These are phyloP conservation scores for Epinephelus moara DNA, from an alignment of 2,113 vertebrate species.

Conservation along the genomic window DNA sequence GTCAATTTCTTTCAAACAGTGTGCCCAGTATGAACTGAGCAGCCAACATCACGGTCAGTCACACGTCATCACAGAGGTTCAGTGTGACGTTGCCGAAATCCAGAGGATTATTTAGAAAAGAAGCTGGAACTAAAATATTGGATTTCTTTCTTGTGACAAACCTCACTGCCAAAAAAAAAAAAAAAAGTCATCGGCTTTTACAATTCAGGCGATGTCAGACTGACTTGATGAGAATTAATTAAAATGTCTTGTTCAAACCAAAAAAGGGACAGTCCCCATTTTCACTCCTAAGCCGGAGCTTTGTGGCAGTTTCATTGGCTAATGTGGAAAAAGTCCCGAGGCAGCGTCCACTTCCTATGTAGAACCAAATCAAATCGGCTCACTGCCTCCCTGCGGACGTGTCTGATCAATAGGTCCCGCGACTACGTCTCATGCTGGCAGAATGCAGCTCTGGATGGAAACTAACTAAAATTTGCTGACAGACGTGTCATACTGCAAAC, in stretches of 20 bases:
- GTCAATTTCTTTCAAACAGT: constrained; percentile 63
- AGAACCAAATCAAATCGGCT: constrained; percentile 81
- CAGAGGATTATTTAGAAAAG: constrained; percentile 8
- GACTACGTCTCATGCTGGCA: constrained; percentile 63
- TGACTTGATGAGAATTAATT: background rate
- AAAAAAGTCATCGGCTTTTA: background rate
- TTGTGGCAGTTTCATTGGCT: constrained; percentile 75
- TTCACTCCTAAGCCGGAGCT: constrained; percentile 40
- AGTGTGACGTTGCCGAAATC: background rate
- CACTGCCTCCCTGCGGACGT: constrained; percentile 66
- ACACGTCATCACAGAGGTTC: background rate
- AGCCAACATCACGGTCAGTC: background rate
- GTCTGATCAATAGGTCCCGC: constrained; percentile 75
- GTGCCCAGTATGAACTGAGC: constrained; percentile 10
- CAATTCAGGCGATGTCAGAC: background rate
- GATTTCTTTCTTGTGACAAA: background rate
- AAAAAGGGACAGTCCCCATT: constrained; percentile 14
- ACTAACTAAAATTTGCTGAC: constrained; percentile 51
- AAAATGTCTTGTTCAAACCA: background rate
- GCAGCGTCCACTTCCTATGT: constrained; percentile 72
- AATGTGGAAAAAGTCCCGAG: constrained; percentile 85
- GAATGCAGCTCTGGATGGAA: constrained; percentile 59
- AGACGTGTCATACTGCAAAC: constrained; percentile 43
- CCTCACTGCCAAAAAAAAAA: background rate
- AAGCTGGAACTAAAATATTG: background rate